A percentile compares a stretch with the other conserved stretches of the same genome.
These are phyloP conservation scores for Nymphalis c-album DNA, from an alignment of 2,888 invertebrate genomes.

Conservation along the genomic window DNA sequence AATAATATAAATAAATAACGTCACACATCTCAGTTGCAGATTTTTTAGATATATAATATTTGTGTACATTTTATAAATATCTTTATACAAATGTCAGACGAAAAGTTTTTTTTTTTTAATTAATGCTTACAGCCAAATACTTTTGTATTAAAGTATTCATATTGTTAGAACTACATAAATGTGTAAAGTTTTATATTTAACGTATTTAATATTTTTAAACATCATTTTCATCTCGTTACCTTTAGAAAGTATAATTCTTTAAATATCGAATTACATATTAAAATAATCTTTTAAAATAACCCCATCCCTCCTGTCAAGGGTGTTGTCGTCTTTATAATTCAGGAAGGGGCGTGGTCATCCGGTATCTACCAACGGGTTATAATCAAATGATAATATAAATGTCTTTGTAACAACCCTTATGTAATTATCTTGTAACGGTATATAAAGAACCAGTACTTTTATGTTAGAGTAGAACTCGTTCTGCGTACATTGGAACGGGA, in stretches of 20 bases:
- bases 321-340: conserved; percentile 56
- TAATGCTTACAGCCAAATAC: not conserved
- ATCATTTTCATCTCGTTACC: not conserved
- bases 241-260: conserved; percentile 15
- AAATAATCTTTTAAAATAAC: conserved; percentile 34
- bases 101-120: not conserved
- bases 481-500: conserved; percentile 27
- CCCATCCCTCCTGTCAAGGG: conserved; percentile 47
- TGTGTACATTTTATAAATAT: not conserved
- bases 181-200: not conserved
- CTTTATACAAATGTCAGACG: too few species aligned
- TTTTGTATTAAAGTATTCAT: too few species aligned
- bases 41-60: not conserved
- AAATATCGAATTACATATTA: conserved; percentile 33
- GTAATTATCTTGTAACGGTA: conserved; percentile 17
- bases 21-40: not conserved
- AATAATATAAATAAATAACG: not conserved
- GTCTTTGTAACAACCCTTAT: conserved; percentile 46
- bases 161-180: too few species aligned
- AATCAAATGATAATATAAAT: conserved; percentile 61
- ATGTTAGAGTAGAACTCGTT: conserved; percentile 5
- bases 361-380: conserved; percentile 60
- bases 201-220: not conserved
- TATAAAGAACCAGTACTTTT: conserved; percentile 13
- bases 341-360: conserved; percentile 76